Base-by-base conservation (phyloP, 2,797 vertebrate genomes). In the Adelosebastes latens region DNA sequence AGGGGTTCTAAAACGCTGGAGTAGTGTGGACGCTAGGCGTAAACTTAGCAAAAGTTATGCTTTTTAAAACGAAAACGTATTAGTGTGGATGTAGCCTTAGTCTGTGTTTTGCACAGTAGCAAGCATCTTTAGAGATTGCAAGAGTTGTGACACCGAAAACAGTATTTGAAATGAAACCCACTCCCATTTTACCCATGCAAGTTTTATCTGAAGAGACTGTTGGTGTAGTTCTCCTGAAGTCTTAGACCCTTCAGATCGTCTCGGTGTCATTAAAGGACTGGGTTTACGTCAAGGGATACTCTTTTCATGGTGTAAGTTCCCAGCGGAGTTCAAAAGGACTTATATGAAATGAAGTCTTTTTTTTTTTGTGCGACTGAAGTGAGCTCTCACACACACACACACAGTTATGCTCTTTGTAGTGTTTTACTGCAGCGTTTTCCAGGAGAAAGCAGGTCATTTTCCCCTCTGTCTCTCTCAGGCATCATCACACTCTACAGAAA, bases 361-460 rank as follows among this genome's bases (percentile, higher is more conserved):
- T 77, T 16, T 7, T 16, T 7, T 29, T 72, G 24, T 83, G 42
- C 0, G 0, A 65, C 67, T 85, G 67, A 81, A 83, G 63, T 73
- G 56, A 11, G 69, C 63, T 70, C 46, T 81, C 56, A 72, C 42
- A 29, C 64, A 34, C 39, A 68, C 31, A 64, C 10, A 34, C 18
- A 29, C 8, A 68, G 10, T 10, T n/a, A 18, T 5, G 8, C 31
- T 70, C 16, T 83, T 36, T 80, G 27, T 29, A 59, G 46, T 42
- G 61, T 74, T 83, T 70, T 36, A 60, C 36, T 68, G 77, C 66
- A 58, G 34, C 1, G 0, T 62, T 84, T 87, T 85, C 81, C 83
- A 74, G 78, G 81, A 84, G 75, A 85, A 84, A 80, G 24, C 46
- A 3, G 34, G 71, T 83, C 11, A 78, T 85, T 79, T 77, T 56